These are phyloP conservation scores for Clitarchus hookeri DNA, from an alignment of 2,888 invertebrate genomes.

Conservation along the genomic window DNA sequence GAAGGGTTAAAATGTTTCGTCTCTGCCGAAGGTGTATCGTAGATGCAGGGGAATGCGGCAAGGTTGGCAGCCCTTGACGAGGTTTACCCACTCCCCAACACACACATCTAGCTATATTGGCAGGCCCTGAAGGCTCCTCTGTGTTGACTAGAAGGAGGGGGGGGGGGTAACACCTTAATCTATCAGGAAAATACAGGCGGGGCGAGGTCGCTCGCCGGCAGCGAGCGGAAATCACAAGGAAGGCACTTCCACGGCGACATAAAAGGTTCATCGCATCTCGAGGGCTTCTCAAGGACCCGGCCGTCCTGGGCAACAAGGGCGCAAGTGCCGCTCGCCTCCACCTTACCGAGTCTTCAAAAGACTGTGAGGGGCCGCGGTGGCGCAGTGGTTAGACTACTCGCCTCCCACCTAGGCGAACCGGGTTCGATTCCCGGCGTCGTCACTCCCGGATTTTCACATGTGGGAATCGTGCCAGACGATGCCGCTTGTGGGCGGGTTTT, in stretches of 20 bases:
- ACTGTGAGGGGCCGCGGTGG: no score
- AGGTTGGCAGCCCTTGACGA: neutral
- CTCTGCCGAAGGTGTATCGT: neutral
- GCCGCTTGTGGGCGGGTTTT: no score
- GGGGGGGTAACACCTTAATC: neutral
- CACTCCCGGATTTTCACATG: no score
- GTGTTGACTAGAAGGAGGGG: neutral
- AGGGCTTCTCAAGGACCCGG: neutral
- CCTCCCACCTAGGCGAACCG: no score
- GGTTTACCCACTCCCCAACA: neutral
- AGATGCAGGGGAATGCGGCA: neutral
- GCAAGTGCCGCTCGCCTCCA: neutral
- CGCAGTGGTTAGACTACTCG: no score
- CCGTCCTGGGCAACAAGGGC: neutral
- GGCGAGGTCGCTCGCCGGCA: neutral
- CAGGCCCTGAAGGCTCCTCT: neutral
- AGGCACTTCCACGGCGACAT: slow-evolving; percentile 7
- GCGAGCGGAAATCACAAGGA: neutral
- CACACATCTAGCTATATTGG: neutral
- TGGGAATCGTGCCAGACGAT: no score
- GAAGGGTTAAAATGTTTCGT: neutral
- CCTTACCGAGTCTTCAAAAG: no score
- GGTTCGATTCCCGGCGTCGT: no score
- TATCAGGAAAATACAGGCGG: neutral
- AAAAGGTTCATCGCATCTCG: slow-evolving; percentile 4